Evolutionary conservation across 35 echinoderm and acorn worm species (phyloP).

Genomic region (Stichopus chloronotus): DNA sequence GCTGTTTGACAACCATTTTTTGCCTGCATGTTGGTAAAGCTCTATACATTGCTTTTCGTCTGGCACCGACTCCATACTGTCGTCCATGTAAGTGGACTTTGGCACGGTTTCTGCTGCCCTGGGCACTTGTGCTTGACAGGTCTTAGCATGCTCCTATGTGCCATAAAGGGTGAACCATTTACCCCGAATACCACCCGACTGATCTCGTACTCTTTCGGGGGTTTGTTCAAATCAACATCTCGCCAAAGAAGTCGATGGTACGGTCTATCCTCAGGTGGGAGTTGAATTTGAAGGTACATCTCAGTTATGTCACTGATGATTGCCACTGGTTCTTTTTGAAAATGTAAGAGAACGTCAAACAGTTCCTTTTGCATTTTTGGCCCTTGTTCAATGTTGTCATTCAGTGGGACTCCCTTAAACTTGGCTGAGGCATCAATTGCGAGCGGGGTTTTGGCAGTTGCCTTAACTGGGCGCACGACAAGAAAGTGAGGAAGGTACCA

Average conservation of each 20-base stretch:
- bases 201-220: constrained; percentile 45
- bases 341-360: background rate
- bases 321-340: background rate
- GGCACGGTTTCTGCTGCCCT: constrained; percentile 40
- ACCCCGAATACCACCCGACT: constrained; percentile 41
- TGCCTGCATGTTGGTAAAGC: background rate
- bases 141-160: constrained; percentile 53
- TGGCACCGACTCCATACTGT: constrained; percentile 53
- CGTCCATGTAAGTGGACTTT: constrained; percentile 50
- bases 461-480: background rate
- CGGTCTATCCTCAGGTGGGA: background rate
- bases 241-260: background rate
- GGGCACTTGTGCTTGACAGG: background rate
- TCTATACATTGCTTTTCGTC: too few relatives aligned
- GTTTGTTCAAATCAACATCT: background rate
- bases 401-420: background rate
- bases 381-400: constrained; percentile 10
- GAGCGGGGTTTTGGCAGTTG: constrained; percentile 8
- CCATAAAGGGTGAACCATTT: constrained; percentile 33
- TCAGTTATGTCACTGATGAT: constrained; percentile 40
- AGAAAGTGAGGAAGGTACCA: constrained; percentile 45
- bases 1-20: background rate
- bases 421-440: constrained; percentile 33
- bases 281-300: constrained; percentile 41
- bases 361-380: constrained; percentile 15